phyloP scores from a whole-genome alignment of 2,797 vertebrate genomes.

The Serranus cabrilla region DNA sequence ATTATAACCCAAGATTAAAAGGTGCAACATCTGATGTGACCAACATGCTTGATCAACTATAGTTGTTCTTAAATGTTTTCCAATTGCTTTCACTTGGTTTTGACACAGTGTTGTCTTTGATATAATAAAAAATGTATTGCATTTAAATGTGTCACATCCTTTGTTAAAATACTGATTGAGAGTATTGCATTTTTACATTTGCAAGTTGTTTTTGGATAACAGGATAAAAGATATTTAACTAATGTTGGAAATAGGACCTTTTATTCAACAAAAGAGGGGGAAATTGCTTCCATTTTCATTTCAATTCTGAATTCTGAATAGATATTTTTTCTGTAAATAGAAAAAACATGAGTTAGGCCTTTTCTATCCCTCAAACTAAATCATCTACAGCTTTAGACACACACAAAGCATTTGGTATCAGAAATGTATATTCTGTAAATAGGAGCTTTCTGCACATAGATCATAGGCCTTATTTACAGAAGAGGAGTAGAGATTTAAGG shows the following conservation, averaged over 20 bases:
- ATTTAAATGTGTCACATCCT: neutral
- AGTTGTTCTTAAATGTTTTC: too few species aligned
- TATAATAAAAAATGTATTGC: neutral
- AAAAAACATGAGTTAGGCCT: too few species aligned
- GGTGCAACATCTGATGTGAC: too few species aligned
- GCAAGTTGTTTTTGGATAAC: neutral
- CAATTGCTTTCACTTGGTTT: too few species aligned
- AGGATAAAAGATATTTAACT: neutral
- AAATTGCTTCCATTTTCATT: conserved; percentile 4
- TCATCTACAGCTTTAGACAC: neutral
- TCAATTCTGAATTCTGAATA: neutral
- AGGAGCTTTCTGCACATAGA: too few species aligned
- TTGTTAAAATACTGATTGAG: too few species aligned
- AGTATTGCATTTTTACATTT: neutral
- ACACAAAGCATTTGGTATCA: neutral
- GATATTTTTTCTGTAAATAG: too few species aligned
- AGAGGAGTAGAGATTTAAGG: conserved; percentile 1
- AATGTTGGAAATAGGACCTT: neutral
- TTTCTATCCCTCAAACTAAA: too few species aligned
- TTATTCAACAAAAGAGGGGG: neutral
- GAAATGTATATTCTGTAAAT: too few species aligned
- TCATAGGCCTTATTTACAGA: neutral
- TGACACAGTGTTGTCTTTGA: neutral
- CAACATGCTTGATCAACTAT: too few species aligned
- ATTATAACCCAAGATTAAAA: too few species aligned